Base-by-base conservation (phyloP, 2,113 vertebrate species). In the Notarius quadriscutis region DNA sequence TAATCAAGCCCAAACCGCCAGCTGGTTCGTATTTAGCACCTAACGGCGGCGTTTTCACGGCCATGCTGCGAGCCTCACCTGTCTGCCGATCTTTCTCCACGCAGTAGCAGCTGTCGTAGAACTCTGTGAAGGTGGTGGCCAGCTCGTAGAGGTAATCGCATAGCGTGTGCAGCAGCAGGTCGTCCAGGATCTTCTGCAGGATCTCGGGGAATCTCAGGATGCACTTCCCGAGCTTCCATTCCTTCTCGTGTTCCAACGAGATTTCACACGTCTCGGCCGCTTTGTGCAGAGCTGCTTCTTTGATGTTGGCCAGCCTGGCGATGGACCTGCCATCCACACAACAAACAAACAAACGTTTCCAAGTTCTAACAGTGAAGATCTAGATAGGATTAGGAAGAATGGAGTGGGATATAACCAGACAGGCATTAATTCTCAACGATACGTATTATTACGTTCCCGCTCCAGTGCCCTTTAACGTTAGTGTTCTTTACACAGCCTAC, bases 21-120 rank as follows among this genome's bases (percentile, higher is more conserved):
- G 27, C 81, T 53, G 81, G 41, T 62, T 15, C 27, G 69, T 69
- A 48, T 57, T 84, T 84, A 60, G 67, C 63, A 71, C 79, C 41
- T 69, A n/a, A 69, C 34, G 22, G 25, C 10, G 50, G 25, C 2
- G n/a, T 30, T 25, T 60, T 62, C 83, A 84, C 18, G 2, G 55
- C 71, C 85, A 12, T 25, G 85, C 86, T 15, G 65, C 6, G 62
- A 63, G 20, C 83, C 96, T 92, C 85, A 99, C 98, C 98, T 2
- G 96, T 99, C 89, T 97, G 96, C 3, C 98, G 92, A 93, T 99
- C 97, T 93, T 99, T 99, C 93, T 99, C 98, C 72, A 99, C 96
- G 0, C 98, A 99, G 91, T 99, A 99, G 94, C 98, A 99, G 95
- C 93, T 97, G 92, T 99, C 98, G 0, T 99, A 99, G 95, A 99